Evolutionary conservation across 2,113 vertebrate genomes (phyloP), one percentile per base, ranked within the genome.

Genomic region (Oncorhynchus mykiss): DNA sequence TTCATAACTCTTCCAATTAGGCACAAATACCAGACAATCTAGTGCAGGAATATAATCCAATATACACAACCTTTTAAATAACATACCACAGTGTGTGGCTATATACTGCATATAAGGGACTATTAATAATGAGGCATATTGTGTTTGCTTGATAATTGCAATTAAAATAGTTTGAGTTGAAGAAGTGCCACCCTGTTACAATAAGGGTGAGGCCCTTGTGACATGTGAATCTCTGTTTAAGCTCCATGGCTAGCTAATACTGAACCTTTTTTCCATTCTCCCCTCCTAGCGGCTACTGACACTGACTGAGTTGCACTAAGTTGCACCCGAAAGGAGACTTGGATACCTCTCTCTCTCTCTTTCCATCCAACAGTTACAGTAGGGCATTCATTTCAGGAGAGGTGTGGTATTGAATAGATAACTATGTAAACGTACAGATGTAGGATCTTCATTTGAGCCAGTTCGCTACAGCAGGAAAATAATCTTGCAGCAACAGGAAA

Each of bases 1-100:
- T 87, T 86, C 84, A 76, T 87, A 87, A 86, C 78, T 85, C 69
- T 57, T 76, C 72, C 78, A 85, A 87, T 86, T 86, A 87, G 8
- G 49, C 51, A 71, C 70, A 82, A 80, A 85, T 79, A 73, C 12
- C 34, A 78, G 79, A 81, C n/a, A 67, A 34, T 54, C 34, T 68
- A 70, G 73, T 69, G 64, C 20, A 71, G 62, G 65, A 84, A 22
- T 22, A 72, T 70, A 70, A 80, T 39, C 62, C 25, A 60, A 31
- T 22, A 67, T 67, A 24, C 45, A n/a, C 72, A 54, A 34, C 31
- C 67, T n/a, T 70, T 74, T 74, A 74, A 83, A 75, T 62, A 71
- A 77, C 31, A 75, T 24, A 65, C 18, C 24, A 75, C 60, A 54
- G 27, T 54, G 25, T 71, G 49, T 25, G 16, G 51, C 34, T 31